phyloP scores from a whole-genome alignment of 2,797 vertebrate genomes.

The Ctenopoma kingsleyae region DNA sequence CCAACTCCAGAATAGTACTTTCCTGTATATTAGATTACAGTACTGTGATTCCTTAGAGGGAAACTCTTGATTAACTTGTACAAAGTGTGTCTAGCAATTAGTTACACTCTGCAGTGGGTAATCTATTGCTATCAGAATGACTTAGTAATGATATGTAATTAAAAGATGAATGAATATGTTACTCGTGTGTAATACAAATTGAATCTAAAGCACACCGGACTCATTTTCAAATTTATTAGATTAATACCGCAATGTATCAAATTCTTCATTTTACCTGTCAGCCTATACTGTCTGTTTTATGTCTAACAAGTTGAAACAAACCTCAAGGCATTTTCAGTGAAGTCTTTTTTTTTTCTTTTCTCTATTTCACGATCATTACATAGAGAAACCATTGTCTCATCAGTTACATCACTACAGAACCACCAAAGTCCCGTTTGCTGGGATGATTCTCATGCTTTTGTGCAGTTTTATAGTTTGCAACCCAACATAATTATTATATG shows the following conservation, averaged over 20 bases:
- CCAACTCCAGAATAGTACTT: slow-evolving; percentile 62
- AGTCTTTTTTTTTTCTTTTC: neutral
- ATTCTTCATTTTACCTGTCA: slow-evolving; percentile 39
- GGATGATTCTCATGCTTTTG: neutral
- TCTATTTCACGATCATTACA: slow-evolving; percentile 5
- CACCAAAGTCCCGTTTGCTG: neutral
- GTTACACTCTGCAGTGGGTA: slow-evolving; percentile 74
- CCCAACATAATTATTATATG: no score
- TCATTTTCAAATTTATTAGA: slow-evolving; percentile 47
- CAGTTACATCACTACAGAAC: slow-evolving; percentile 8
- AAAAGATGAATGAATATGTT: slow-evolving; percentile 75
- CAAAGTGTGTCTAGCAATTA: slow-evolving; percentile 76
- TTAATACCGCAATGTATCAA: slow-evolving; percentile 29
- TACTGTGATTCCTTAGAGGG: slow-evolving; percentile 70
- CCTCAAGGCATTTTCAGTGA: slow-evolving; percentile 8
- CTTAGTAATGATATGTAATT: slow-evolving; percentile 79
- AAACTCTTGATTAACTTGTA: slow-evolving; percentile 78
- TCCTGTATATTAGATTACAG: slow-evolving; percentile 72
- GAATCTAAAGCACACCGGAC: slow-evolving; percentile 55
- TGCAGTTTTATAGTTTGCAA: slow-evolving; percentile 1
- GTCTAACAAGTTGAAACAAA: slow-evolving; percentile 29
- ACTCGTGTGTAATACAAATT: slow-evolving; percentile 70
- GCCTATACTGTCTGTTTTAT: slow-evolving; percentile 1
- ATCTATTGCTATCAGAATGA: slow-evolving; percentile 74
- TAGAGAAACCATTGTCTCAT: slow-evolving; percentile 5